These are phyloP conservation scores for Enteromius unitaeniatus DNA, from an alignment of 2,797 vertebrate genomes.

Conservation along the genomic window DNA sequence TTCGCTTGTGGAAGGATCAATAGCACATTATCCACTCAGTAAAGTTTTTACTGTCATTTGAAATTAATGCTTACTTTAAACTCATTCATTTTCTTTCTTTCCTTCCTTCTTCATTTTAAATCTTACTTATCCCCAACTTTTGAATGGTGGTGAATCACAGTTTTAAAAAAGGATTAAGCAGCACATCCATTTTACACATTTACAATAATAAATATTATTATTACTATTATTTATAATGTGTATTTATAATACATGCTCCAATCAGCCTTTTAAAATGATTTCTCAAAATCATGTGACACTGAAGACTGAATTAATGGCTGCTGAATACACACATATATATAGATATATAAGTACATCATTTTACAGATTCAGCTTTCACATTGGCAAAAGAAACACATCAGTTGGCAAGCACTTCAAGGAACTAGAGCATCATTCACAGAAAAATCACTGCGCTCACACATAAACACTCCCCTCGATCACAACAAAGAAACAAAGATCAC, in stretches of 20 bases:
- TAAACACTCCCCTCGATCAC: not conserved
- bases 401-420: constrained; percentile 36
- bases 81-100: not conserved
- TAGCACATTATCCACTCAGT: constrained; percentile 46
- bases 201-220: not conserved
- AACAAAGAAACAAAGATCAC: no score
- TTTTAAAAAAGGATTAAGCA: not conserved
- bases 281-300: not conserved
- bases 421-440: constrained; percentile 47
- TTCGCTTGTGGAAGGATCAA: constrained; percentile 39
- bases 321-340: not conserved
- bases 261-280: not conserved
- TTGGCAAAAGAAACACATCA: not conserved
- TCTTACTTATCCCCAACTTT: not conserved
- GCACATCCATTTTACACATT: not conserved
- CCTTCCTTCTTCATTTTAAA: not conserved
- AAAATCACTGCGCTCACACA: not conserved
- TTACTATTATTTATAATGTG: no score
- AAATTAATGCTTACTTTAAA: not conserved
- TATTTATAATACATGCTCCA: not conserved
- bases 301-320: not conserved
- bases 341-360: not conserved
- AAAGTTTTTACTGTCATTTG: not conserved
- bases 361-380: not conserved
- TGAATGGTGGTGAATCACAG: not conserved